Evolutionary conservation across 2,888 invertebrate species (phyloP).

Genomic region (Lymantria monacha): DNA sequence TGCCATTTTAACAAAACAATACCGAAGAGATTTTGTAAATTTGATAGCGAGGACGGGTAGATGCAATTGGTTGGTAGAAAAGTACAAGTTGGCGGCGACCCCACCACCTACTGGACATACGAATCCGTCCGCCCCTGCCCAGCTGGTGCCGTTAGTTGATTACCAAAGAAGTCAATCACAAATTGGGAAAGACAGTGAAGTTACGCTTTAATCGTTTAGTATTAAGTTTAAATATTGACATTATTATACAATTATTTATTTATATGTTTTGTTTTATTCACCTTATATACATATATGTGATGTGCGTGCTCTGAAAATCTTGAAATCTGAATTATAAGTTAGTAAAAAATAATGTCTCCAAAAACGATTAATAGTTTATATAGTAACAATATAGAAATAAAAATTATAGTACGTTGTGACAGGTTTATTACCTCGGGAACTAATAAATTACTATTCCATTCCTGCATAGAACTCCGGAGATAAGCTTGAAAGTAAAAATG

Average conservation of each 20-base stretch:
- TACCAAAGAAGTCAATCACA: constrained; percentile 60
- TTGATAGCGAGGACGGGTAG: constrained; percentile 84
- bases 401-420: too few species aligned
- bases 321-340: too few species aligned
- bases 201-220: constrained; percentile 50
- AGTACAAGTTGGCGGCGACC: constrained; percentile 65
- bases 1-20: constrained; percentile 94
- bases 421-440: too few species aligned
- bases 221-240: constrained; percentile 48
- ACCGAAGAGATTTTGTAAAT: constrained; percentile 87
- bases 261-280: constrained; percentile 39
- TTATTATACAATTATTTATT: constrained; percentile 66
- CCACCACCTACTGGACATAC: constrained; percentile 72
- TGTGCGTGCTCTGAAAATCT: too few species aligned
- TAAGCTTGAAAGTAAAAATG: too few species aligned
- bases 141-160: constrained; percentile 61
- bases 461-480: too few species aligned
- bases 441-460: too few species aligned
- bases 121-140: constrained; percentile 63
- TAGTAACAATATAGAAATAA: too few species aligned
- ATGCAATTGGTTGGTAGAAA: constrained; percentile 67
- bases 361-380: too few species aligned
- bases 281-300: neutral
- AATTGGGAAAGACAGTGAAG: constrained; percentile 59
- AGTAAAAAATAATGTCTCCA: too few species aligned